A percentile compares a stretch with the other conserved stretches of the same genome.
phyloP scores from a whole-genome alignment of 2,113 vertebrate genomes.

The Lipophrys pholis region DNA sequence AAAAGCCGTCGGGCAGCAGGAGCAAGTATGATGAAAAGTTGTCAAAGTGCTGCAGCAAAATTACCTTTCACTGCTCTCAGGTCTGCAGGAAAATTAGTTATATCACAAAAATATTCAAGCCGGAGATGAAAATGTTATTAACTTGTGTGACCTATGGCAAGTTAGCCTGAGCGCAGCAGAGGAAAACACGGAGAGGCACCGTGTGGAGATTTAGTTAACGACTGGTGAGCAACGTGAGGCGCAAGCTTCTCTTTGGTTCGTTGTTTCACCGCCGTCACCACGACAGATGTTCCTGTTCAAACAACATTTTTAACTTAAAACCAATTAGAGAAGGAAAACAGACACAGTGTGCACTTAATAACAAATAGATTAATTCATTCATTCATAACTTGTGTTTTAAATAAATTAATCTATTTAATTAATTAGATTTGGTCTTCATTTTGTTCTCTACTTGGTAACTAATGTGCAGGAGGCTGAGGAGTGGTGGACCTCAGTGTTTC shows the following conservation, averaged over 20 bases:
- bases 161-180: neutral
- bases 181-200: conserved; percentile 5
- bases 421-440: no score
- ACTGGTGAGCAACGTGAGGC: neutral
- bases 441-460: no score
- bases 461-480: no score
- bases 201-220: neutral
- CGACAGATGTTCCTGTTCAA: neutral
- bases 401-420: no score
- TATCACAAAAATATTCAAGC: conserved; percentile 32
- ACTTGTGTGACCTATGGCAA: conserved; percentile 16
- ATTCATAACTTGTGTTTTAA: no score
- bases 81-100: conserved; percentile 25
- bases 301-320: no score
- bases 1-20: conserved; percentile 9
- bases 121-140: conserved; percentile 40
- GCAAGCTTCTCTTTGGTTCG: neutral
- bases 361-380: no score
- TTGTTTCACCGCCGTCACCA: neutral
- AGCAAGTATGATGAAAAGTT: conserved; percentile 25
- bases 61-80: conserved; percentile 35
- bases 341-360: no score
- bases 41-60: conserved; percentile 36
- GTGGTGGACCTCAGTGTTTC: no score
- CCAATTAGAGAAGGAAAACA: no score